Evolutionary conservation across 2,888 invertebrate genomes (phyloP).

Genomic region (Thysanoteuthis rhombus): DNA sequence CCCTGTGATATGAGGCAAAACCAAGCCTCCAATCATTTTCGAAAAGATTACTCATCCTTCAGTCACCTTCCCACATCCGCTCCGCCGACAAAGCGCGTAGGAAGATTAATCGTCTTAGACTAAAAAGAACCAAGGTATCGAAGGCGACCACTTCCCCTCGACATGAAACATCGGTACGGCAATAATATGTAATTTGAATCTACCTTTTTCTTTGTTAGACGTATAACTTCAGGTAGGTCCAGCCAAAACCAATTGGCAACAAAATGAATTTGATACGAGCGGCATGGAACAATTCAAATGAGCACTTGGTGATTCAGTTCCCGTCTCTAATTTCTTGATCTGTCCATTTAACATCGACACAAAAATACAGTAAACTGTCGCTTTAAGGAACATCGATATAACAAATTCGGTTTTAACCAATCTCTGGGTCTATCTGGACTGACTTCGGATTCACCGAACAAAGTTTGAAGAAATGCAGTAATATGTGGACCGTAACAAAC

Average conservation of each 20-base stretch:
- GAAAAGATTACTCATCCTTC: background rate
- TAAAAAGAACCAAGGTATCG: background rate
- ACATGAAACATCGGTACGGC: background rate
- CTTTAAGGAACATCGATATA: too few species aligned
- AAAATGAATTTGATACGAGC: background rate
- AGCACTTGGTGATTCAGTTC: background rate
- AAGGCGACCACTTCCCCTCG: background rate
- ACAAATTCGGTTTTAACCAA: too few species aligned
- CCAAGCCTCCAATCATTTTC: background rate
- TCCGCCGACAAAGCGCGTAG: background rate
- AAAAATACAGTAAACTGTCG: too few species aligned
- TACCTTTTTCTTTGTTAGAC: background rate
- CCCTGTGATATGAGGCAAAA: background rate
- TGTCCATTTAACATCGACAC: background rate
- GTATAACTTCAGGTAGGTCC: background rate
- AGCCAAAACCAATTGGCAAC: background rate
- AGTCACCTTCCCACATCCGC: background rate
- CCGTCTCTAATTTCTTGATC: background rate
- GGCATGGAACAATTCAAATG: background rate
- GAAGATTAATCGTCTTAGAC: background rate
- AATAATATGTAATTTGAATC: conserved; percentile 12
- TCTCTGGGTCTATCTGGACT: too few species aligned
- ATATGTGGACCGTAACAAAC: too few species aligned
- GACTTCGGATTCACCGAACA: too few species aligned
- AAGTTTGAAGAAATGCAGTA: too few species aligned